Base-by-base conservation (phyloP, 2,888 invertebrate species). In the Mamestra brassicae region DNA sequence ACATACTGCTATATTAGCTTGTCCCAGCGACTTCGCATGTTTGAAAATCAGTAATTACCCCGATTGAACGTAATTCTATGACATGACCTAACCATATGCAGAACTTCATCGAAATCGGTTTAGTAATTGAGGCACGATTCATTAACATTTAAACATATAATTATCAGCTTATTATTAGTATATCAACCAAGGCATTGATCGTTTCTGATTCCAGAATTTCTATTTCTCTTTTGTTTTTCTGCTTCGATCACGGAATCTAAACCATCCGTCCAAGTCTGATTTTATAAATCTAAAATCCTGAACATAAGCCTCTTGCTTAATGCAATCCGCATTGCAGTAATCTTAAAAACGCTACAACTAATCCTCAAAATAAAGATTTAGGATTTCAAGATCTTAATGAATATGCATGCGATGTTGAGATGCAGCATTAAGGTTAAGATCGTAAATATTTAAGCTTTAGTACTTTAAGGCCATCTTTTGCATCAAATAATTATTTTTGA, bases 351-450 rank as follows among this genome's bases (percentile, higher is more conserved):
- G 8, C 54, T 66, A 4, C n/a, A 52, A 6, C 26, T 45, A n/a
- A 55, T 79, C 74, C 62, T 13, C 10, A 47, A 26, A 78, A 67
- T 63, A 38, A 60, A 80, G 42, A 80, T 80, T 57, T 57, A 10
- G n/a, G n/a, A 42, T 75, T 52, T 0, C 52, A 80, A 13, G 69
- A 57, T 74, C 55, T 55, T 3, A 61, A 80, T 79, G 42, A 57
- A 60, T 78, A 75, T 78, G 50, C 68, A 13, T 4, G 38, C 34
- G 52, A 55, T 42, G 63, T 54, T 52, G 68, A 38, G 36, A 50
- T 62, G 15, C 15, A 61, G 60, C n/a, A 62, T 80, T 80, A n/a
- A n/a, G 26, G n/a, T 52, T 62, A 7, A 68, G 42, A 2, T 6
- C 36, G 11, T 60, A 50, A 74, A 55, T 50, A 38, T 74, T 26